These are phyloP conservation scores for Tyrophagus putrescentiae DNA, from an alignment of 1,140 invertebrate species.

Conservation along the genomic window DNA sequence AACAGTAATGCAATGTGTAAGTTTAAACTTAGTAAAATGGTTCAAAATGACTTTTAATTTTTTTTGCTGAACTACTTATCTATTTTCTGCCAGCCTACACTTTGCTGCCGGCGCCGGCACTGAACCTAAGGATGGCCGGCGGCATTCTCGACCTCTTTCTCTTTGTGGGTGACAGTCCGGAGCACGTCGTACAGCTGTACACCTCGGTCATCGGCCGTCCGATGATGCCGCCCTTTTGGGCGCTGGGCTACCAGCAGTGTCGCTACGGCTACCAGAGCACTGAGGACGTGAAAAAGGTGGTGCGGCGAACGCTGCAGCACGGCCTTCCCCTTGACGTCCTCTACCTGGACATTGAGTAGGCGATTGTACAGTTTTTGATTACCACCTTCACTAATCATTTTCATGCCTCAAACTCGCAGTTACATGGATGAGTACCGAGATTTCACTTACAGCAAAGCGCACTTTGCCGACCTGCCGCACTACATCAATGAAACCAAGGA, in stretches of 20 bases:
- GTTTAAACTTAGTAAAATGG: slow-evolving; percentile 36
- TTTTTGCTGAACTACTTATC: too few relatives aligned
- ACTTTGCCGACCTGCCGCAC: neutral
- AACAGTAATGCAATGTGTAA: slow-evolving; percentile 40
- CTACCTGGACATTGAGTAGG: neutral
- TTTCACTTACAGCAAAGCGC: neutral
- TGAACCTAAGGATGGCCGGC: slow-evolving; percentile 57
- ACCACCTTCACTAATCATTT: too few relatives aligned
- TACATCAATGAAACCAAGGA: neutral
- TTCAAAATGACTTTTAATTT: slow-evolving; percentile 50
- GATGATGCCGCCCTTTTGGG: slow-evolving; percentile 37
- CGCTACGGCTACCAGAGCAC: slow-evolving; percentile 1
- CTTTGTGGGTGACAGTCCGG: slow-evolving; percentile 46
- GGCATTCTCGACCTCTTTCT: slow-evolving; percentile 60
- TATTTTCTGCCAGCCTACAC: slow-evolving; percentile 2
- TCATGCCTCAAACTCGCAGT: neutral
- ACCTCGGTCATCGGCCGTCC: slow-evolving; percentile 30
- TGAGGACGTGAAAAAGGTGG: slow-evolving; percentile 38
- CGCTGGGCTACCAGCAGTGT: slow-evolving; percentile 32
- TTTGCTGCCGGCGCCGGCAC: slow-evolving; percentile 47
- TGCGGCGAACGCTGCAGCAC: slow-evolving; percentile 31
- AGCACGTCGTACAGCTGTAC: slow-evolving; percentile 39
- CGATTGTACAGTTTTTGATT: too few relatives aligned
- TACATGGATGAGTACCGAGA: slow-evolving; percentile 3
- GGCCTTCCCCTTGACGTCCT: slow-evolving; percentile 37